Base-by-base conservation (phyloP, 2,888 invertebrate species). In the Spialia ferax region DNA sequence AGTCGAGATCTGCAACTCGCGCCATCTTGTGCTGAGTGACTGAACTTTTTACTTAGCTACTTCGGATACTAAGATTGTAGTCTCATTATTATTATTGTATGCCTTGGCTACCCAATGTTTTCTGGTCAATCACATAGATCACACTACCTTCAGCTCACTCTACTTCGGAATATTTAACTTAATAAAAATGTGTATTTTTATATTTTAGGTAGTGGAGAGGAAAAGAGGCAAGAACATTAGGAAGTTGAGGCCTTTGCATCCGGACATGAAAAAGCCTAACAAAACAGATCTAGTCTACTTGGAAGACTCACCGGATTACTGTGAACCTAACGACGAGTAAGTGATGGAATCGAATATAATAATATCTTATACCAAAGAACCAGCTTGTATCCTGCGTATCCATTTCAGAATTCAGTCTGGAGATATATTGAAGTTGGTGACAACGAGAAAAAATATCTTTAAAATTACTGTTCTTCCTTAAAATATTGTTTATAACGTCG, bases 291-390 rank as follows among this genome's bases (percentile, higher is more conserved):
- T 98, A 75, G 97, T 98, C 15, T 98, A 96, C 84, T 90, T 98
- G 77, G 97, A 98, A 80, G 97, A 98, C 79, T 98, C 98, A 18
- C 98, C 98, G 0, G 97, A 98, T 87, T 98, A 98, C 84, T 98
- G 98, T 85, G 97, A 98, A 86, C 95, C 95, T 68, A 97, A 98
- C 88, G 95, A 96, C 70, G 96, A 96, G 96, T 97, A 90, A 95
- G 96, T 94, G n/a, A 11, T 54, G 13, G 13, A 61, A 4, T 20
- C 1, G 50, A 15, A n/a, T 26, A 26, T 26, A 26, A 26, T 4
- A 38, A n/a, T 38, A 0, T 38, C 2, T 42, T 42, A 42, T 32
- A 7, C 8, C 8, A 6, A 1, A 4, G 38, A n/a, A 10, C 32
- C 8, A 11, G 11, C 32, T 8, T n/a, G n/a, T n/a, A n/a, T n/a